phyloP scores from a whole-genome alignment of 2,888 invertebrate genomes.

The Lymantria monacha region DNA sequence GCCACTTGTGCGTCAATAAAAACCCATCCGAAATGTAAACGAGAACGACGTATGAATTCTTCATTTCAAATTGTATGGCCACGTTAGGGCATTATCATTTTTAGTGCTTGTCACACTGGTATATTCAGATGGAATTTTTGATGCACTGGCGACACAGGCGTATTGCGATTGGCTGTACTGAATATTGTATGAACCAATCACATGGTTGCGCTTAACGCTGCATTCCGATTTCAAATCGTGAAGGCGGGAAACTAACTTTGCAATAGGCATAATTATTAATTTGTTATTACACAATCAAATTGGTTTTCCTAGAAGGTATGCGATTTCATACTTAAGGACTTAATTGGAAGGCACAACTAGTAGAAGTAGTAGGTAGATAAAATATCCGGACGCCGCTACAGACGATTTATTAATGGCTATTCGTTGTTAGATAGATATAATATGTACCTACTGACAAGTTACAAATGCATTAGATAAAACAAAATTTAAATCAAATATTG shows the following conservation, averaged over 20 bases:
- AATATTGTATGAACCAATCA: constrained; percentile 83
- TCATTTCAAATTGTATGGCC: constrained; percentile 80
- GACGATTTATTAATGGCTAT: neutral
- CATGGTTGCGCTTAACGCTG: constrained; percentile 74
- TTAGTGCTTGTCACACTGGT: constrained; percentile 81
- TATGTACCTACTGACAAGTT: no score
- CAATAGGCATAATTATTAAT: constrained; percentile 64
- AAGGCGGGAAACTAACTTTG: constrained; percentile 76
- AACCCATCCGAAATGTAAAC: constrained; percentile 74
- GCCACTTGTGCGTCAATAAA: constrained; percentile 74
- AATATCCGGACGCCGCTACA: constrained; percentile 28
- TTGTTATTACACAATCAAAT: constrained; percentile 64
- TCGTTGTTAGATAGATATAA: no score
- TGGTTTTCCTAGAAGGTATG: constrained; percentile 44
- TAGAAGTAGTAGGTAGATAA: no score
- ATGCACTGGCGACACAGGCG: constrained; percentile 82
- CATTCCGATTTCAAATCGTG: constrained; percentile 80
- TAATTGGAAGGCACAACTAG: constrained; percentile 36
- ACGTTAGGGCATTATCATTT: constrained; percentile 82
- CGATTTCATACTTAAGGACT: constrained; percentile 31
- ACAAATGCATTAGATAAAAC: no score
- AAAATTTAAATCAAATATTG: no score
- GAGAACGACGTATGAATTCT: constrained; percentile 76
- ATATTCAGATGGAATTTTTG: constrained; percentile 83
- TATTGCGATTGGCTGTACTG: constrained; percentile 75